Evolutionary conservation across 2,888 invertebrate genomes (phyloP), one percentile per base, ranked within the genome.

Genomic region (Nemoura dubitans): DNA sequence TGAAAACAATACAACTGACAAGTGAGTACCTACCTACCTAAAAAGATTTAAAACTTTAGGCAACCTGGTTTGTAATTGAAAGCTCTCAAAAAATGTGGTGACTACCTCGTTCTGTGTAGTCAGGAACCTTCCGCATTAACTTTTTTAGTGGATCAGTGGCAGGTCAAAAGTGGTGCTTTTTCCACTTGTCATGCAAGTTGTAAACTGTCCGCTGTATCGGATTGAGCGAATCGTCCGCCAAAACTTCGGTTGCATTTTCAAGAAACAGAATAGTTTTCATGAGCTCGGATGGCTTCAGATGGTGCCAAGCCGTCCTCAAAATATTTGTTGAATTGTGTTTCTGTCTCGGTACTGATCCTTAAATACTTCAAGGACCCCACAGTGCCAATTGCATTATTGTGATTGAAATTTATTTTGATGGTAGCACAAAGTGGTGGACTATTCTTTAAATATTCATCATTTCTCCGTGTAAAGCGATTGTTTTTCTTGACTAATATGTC

Each of bases 301-400:
- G 81, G 81, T 3, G 27, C 81, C 81, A 81, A 81, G 5, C 81
- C 81, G 16, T 81, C 28, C 3, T 81, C 28, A 27, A 81, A 81
- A 27, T 28, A 81, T 27, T 28, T 5, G 6, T 81, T 28, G 28
- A 28, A 16, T 3, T 3, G 2, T 6, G n/a, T 2, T 6, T 28
- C 25, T 6, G 25, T 26, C 2, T 27, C 21, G 81, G n/a, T 28
- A 27, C 16, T 81, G 3, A 16, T 26, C 16, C 81, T 6, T 27
- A 81, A 27, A 28, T 81, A 81, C 28, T 81, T 81, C 28, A 81
- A 27, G 26, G 81, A 81, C 6, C 27, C 26, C 3, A 81, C 28
- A 5, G 81, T 10, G 3, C 81, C 81, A 7, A 81, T 27, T 16
- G 81, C 5, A 81, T 81, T 6, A 26, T 81, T 81, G 81, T 81